Evolutionary conservation across 35 echinoderm and acorn worm genomes (phyloP), one percentile per base, ranked within the genome.

Genomic region (Acanthaster planci): DNA sequence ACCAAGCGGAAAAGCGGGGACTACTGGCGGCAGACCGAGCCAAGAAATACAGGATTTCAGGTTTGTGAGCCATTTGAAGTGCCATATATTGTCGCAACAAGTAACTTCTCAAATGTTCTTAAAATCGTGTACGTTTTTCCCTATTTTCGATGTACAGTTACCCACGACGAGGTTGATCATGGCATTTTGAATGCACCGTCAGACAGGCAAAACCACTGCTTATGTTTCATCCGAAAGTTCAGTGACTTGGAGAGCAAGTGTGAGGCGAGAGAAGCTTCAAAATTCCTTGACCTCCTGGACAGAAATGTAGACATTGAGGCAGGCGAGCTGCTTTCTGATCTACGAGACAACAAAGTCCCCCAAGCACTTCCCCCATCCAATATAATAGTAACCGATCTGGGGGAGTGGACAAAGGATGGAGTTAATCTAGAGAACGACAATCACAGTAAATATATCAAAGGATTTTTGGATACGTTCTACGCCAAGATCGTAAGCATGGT

Each of bases 31-130:
- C 40, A 23, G 79, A 82, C 21, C 18, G 54, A 32, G 51, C 79
- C 4, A 83, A 77, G 47, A 90, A 90, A 78, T 90, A 85, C 39
- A 85, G 76, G 37, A 85, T 77, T 56, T 85, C 89, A 57, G 89
- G 89, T 90, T 40, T 58, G 81, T 52, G 40, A 1, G 29, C 16
- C 7, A 31, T 1, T n/a, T 18, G 60, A 78, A 19, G 76, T 78
- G 23, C 19, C 19, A 77, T 18, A 0, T 22, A 6, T 2, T 77
- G 26, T 2, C 47, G 4, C 78, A 80, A 35, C 47, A 18, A 80
- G 36, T 0, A 42, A 39, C 4, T 56, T n/a, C 16, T 18, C 59
- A 22, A 7, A 67, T 67, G 64, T 26, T 34, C 34, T 72, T 1
- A 35, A 1, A 34, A 9, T 67, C 1, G 56, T n/a, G 27, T n/a